Base-by-base conservation (phyloP, 1,140 invertebrate genomes). In the Aricia agestis region DNA sequence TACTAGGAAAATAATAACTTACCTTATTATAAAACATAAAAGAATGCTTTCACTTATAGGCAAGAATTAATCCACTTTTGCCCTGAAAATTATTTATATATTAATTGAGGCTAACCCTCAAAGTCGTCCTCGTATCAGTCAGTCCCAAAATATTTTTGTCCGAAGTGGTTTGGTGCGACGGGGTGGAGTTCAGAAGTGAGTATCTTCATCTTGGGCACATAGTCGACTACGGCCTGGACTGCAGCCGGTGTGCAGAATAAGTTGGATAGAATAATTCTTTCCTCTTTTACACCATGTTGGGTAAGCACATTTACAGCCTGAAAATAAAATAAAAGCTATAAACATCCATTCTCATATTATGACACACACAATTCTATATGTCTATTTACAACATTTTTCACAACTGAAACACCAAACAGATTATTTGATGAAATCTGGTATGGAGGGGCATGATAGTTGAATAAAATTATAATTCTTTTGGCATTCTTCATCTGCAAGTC, bases 61-160 rank as follows among this genome's bases (percentile, higher is more conserved):
- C 45, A 52, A 52, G 9, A 13, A 52, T 52, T 52, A 2, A 25
- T 13, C 9, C 45, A 52, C 41, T 42, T 42, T 42, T 42, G 45
- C 9, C 45, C 11, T 9, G 9, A 13, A 13, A 25, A 2, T 25
- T 25, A 25, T 25, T 25, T 25, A 25, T 25, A 25, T 25, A 25
- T 25, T 25, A 25, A 19, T 63, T 58, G 52, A 41, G 31, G n/a
- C 72, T 68, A 74, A 25, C 71, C 68, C 69, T 78, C 77, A 74
- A 82, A 82, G 31, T 82, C 81, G 57, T 84, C 82, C 67, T 82
- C 82, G 67, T 82, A 90, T 95, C 94, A 99, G 93, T 99, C 98
- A 74, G 98, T 99, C 81, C 98, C 98, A 94, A 99, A 99, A 92
- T 99, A 99, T 92, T 98, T 98, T 92, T 98, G 97, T 76, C 98